A percentile compares a stretch with the other conserved stretches of the same genome.
Evolutionary conservation across 92 coral and sea anemone species (phyloP).

Genomic region (Parazoanthus swiftii): DNA sequence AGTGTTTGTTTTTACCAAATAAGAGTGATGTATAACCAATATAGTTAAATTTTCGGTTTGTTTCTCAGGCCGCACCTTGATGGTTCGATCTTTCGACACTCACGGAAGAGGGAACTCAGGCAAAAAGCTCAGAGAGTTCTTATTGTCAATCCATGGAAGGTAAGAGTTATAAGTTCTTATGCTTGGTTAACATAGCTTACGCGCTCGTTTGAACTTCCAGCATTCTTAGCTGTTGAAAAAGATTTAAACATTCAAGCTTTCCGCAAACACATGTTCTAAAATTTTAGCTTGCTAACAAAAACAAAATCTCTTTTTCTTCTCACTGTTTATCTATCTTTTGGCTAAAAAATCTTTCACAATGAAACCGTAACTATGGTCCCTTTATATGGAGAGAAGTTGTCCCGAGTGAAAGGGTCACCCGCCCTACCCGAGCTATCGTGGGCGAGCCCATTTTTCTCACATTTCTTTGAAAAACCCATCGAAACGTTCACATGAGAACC

Average conservation of each 20-base stretch:
- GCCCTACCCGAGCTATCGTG: too few species aligned
- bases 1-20: background rate
- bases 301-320: background rate
- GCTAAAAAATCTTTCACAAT: background rate
- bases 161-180: background rate
- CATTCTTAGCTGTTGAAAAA: too few species aligned
- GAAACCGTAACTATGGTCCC: too few species aligned
- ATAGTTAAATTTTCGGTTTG: too few species aligned
- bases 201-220: background rate
- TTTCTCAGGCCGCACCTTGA: slow-evolving; percentile 15
- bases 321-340: background rate
- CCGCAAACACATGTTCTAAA: background rate
- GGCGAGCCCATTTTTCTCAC: too few species aligned
- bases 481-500: too few species aligned
- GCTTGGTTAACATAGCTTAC: background rate
- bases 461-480: too few species aligned
- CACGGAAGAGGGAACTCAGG: background rate
- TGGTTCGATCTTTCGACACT: slow-evolving; percentile 31
- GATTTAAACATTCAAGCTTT: too few species aligned
- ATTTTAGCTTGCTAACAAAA: background rate
- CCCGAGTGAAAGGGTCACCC: too few species aligned
- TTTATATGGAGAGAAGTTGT: too few species aligned
- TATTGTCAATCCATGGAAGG: slow-evolving; percentile 34
- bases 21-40: background rate
- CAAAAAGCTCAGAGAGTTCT: background rate